These are phyloP conservation scores for Cydia amplana DNA, from an alignment of 1,140 invertebrate species.

Conservation along the genomic window DNA sequence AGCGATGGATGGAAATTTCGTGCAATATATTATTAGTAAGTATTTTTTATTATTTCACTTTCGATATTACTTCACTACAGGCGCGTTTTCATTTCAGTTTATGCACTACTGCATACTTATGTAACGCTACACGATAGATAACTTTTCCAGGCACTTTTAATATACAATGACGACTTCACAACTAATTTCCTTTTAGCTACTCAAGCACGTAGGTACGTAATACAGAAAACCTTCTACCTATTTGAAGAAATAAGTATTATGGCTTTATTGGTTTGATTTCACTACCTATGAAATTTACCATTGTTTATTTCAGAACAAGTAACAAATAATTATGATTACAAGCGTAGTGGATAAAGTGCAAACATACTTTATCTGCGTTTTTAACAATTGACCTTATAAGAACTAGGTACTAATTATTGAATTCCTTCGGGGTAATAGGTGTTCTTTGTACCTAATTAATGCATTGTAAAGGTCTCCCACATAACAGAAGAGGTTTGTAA, in stretches of 20 bases:
- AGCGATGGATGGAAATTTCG: constrained; percentile 54
- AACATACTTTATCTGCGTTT: not conserved
- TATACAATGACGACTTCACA: not conserved
- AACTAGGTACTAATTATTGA: not conserved
- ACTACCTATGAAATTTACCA: not conserved
- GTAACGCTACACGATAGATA: not conserved
- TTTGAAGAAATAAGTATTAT: not conserved
- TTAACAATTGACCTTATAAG: not conserved
- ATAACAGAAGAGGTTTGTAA: no score
- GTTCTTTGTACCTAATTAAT: not conserved
- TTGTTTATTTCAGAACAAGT: not conserved
- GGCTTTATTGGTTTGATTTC: not conserved
- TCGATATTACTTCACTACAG: not conserved
- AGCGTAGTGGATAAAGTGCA: not conserved
- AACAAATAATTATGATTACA: not conserved
- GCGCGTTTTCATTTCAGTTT: not conserved
- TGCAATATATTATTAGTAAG: constrained; percentile 64
- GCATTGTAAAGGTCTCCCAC: no score
- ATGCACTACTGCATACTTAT: not conserved
- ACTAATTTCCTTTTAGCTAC: not conserved
- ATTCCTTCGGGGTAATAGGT: not conserved
- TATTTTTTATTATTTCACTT: constrained; percentile 39
- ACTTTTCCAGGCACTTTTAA: not conserved
- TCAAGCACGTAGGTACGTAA: not conserved
- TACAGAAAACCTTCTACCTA: not conserved